Conservation (phyloP, 1,140 invertebrate genomes). For the Drosophila sulfurigaster region DNA sequence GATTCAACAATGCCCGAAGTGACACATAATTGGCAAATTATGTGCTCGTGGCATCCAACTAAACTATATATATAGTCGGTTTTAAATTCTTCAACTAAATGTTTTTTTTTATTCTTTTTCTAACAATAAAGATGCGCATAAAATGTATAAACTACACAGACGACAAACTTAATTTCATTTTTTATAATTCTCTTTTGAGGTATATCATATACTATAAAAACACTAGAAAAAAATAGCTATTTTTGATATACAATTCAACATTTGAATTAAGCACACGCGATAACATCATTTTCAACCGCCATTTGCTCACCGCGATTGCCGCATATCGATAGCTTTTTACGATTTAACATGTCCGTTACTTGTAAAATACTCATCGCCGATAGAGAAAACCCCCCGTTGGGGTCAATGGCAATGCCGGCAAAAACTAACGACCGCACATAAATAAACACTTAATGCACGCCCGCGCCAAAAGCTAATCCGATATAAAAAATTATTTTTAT, state of each 20-base stretch:
- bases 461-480: slow-evolving; percentile 76
- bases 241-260: neutral
- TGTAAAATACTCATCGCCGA: slow-evolving; percentile 25
- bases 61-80: too few relatives aligned
- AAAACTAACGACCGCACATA: slow-evolving; percentile 55
- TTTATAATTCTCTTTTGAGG: neutral
- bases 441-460: slow-evolving; percentile 65
- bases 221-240: neutral
- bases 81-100: too few relatives aligned
- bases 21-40: too few relatives aligned
- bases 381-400: slow-evolving; percentile 27
- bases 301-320: neutral
- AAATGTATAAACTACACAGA: neutral
- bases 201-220: neutral
- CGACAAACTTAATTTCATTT: neutral
- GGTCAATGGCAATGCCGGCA: slow-evolving; percentile 81
- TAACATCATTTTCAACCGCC: neutral
- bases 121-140: too few relatives aligned
- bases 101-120: neutral
- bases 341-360: neutral
- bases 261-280: neutral
- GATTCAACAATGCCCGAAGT: too few relatives aligned
- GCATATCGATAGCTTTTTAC: slow-evolving; percentile 9
- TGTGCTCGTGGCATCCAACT: too few relatives aligned
- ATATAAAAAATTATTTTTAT: slow-evolving; percentile 76